Percentiles rank a stretch among this genome's conserved stretches.
These are phyloP conservation scores for Buceros bicornis DNA, from an alignment of 2,797 vertebrate genomes.

Conservation along the genomic window DNA sequence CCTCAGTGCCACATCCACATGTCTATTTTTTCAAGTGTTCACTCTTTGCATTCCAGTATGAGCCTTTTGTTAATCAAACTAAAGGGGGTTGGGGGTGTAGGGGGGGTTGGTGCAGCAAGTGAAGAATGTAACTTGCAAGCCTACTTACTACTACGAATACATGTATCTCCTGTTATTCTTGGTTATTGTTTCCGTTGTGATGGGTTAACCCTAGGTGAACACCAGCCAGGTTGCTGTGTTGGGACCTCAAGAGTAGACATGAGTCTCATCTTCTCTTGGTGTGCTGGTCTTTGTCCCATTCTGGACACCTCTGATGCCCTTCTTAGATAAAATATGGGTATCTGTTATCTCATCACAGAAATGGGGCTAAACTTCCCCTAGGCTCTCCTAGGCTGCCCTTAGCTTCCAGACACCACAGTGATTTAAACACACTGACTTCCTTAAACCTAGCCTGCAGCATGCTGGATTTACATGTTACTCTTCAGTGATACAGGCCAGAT, in stretches of 20 bases:
- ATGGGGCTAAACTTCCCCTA: neutral
- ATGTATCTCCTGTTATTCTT: neutral
- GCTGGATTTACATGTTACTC: neutral
- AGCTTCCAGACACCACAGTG: slow-evolving; percentile 13
- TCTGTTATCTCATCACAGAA: neutral
- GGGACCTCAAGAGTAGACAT: neutral
- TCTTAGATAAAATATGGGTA: neutral
- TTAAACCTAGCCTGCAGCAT: slow-evolving; percentile 2
- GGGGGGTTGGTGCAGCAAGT: neutral
- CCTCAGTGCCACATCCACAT: no score
- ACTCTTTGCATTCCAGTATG: neutral
- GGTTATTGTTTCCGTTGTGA: neutral
- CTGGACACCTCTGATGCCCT: neutral
- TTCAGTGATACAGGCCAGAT: slow-evolving; percentile 24
- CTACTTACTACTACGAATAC: neutral
- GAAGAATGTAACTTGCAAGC: neutral
- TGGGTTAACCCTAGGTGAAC: neutral
- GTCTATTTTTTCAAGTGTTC: neutral
- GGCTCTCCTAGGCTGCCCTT: neutral
- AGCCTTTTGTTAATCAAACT: neutral
- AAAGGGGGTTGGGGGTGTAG: no score
- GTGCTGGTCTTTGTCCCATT: slow-evolving; percentile 2
- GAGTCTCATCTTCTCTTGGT: neutral
- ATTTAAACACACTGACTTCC: slow-evolving; percentile 42
- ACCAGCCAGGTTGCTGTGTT: neutral